A percentile compares a stretch with the other conserved stretches of the same genome.
Evolutionary conservation across 2,797 vertebrate species (phyloP).

Genomic region (Nothura maculosa): DNA sequence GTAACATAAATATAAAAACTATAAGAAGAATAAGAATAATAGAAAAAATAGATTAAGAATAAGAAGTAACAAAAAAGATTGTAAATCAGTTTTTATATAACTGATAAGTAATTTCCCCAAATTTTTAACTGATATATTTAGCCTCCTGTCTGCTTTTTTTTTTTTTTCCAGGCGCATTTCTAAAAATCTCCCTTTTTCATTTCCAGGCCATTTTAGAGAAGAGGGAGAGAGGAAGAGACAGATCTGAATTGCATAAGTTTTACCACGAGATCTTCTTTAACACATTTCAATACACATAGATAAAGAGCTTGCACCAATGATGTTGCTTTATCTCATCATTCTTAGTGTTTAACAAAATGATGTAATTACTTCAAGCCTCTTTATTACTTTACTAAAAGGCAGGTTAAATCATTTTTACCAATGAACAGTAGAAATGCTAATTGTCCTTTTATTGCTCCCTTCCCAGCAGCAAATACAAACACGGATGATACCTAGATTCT

Average conservation of each 20-base stretch:
- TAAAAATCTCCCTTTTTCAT: neutral
- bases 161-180: neutral
- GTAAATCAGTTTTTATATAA: neutral
- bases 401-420: conserved; percentile 67
- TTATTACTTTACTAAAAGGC: conserved; percentile 59
- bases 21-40: too few species aligned
- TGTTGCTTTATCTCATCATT: conserved; percentile 54
- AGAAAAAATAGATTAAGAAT: too few species aligned
- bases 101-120: neutral
- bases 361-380: conserved; percentile 67
- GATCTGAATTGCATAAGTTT: neutral
- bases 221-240: neutral
- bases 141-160: neutral
- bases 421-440: conserved; percentile 59
- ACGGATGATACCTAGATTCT: conserved; percentile 17
- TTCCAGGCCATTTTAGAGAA: neutral
- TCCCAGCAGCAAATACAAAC: conserved; percentile 64
- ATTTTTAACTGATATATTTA: neutral
- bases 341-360: conserved; percentile 53
- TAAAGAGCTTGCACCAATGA: conserved; percentile 36
- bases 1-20: too few species aligned
- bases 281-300: neutral
- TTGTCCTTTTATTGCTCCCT: conserved; percentile 50
- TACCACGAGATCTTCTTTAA: neutral
- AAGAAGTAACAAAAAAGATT: too few species aligned